Base-by-base conservation (phyloP, 2,797 vertebrate species). In the Micromesistius poutassou region DNA sequence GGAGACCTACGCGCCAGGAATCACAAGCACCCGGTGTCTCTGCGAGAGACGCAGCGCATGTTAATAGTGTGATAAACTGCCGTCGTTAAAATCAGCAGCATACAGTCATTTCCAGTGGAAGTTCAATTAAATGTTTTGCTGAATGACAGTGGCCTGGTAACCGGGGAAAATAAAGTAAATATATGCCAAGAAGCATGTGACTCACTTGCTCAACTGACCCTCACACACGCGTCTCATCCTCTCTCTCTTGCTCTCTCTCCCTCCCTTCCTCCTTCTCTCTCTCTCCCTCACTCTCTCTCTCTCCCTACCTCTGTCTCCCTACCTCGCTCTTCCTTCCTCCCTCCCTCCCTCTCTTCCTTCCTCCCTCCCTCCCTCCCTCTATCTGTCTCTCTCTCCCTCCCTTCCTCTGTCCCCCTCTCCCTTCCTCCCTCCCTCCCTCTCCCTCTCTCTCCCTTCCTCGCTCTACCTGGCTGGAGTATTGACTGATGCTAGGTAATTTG, bases 401-500 rank as follows among this genome's bases (percentile, higher is more conserved):
- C 78, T 74, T 79, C 42, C 50, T 77, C 72, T 80, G n/a, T 71
- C 62, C n/a, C 73, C 71, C 46, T 55, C 28, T 71, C 71, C 35
- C 66, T 77, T 33, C 31, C 76, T 71, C 22, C 78, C 46, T 66
- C 38, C 82, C 77, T 38, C 82, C 79, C 55, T 16, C 81, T 74
- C 74, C 62, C 82, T 74, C 50, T 78, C 76, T 74, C 82, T 31
- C 78, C 40, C 78, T 74, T 79, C 55, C 78, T 74, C 81, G 62
- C 50, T 77, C 72, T 80, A 71, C 78, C 83, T 70, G 80, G 78
- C 72, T 80, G 31, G 70, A 28, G 68, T 71, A 76, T 78, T 86
- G 87, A 86, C 87, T 85, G 85, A 85, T 82, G 79, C 77, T 72
- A 77, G 85, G 81, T 83, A 78, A 82, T 82, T 90, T 89, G 86